A percentile compares a stretch with the other conserved stretches of the same genome.
These are phyloP conservation scores for Uromys caudimaculatus DNA, from an alignment of 2,797 vertebrate species.

Conservation along the genomic window DNA sequence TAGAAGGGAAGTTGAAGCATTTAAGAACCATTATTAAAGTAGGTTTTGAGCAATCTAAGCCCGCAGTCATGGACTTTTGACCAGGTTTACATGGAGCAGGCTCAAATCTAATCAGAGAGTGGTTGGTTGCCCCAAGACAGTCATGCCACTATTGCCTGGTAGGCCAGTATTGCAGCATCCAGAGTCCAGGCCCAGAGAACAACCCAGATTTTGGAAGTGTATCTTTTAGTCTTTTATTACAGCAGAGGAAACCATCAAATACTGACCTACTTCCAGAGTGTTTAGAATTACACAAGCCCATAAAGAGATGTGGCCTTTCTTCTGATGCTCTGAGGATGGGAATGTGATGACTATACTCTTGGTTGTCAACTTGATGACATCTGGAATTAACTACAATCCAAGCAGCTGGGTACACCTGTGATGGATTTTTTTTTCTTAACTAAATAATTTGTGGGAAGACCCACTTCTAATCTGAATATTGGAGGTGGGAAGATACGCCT, in stretches of 20 bases:
- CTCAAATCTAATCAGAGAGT: neutral
- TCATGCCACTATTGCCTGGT: neutral
- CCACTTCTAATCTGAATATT: neutral
- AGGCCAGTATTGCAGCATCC: neutral
- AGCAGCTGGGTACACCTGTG: neutral
- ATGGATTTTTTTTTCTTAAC: no score
- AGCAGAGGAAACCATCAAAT: constrained; percentile 13
- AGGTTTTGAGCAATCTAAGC: neutral
- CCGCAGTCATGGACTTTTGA: neutral
- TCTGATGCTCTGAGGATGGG: neutral
- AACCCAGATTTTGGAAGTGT: neutral
- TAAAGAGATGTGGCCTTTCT: neutral
- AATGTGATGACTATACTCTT: neutral
- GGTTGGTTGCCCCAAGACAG: neutral
- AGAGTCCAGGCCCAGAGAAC: neutral
- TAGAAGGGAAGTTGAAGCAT: neutral
- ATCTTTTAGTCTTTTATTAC: neutral
- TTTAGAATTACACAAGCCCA: neutral
- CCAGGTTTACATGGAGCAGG: neutral
- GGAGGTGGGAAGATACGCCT: no score
- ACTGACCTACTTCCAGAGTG: neutral
- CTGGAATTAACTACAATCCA: neutral
- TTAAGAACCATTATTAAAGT: neutral
- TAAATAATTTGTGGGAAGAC: neutral
- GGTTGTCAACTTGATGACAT: neutral